Percentiles rank a stretch among this genome's conserved stretches.
Conservation (phyloP, 2,113 vertebrate genomes). For the Greenwoodochromis staneri region DNA sequence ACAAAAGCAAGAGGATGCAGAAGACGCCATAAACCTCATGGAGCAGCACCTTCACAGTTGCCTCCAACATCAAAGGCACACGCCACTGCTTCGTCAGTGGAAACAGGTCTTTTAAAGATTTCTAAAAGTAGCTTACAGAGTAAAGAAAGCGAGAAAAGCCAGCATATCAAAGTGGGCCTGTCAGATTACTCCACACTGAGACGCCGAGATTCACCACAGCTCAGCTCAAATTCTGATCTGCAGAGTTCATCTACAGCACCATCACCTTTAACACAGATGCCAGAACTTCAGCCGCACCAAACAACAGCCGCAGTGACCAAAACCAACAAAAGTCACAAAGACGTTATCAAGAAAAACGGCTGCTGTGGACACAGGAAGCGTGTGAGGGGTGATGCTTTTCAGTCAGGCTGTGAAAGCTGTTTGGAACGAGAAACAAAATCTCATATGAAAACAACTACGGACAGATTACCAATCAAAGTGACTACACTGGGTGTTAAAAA, state of each 20-base stretch:
- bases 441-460: background rate
- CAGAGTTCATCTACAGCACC: background rate
- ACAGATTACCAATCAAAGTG: background rate
- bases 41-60: background rate
- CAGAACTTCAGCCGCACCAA: background rate
- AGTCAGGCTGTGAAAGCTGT: slow-evolving; percentile 3
- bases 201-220: background rate
- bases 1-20: slow-evolving; percentile 21
- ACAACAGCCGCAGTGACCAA: background rate
- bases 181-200: background rate
- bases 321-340: background rate
- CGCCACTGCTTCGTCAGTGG: background rate
- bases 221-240: background rate
- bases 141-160: background rate
- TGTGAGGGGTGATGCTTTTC: background rate
- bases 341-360: background rate
- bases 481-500: background rate
- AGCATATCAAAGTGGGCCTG: background rate
- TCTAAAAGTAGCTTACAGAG: background rate
- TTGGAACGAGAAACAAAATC: background rate
- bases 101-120: background rate
- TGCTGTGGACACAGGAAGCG: background rate
- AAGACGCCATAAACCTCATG: background rate
- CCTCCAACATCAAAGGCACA: background rate
- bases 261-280: background rate